Evolutionary conservation across 2,888 invertebrate genomes (phyloP).

Genomic region (Cataglyphis altisquamis): DNA sequence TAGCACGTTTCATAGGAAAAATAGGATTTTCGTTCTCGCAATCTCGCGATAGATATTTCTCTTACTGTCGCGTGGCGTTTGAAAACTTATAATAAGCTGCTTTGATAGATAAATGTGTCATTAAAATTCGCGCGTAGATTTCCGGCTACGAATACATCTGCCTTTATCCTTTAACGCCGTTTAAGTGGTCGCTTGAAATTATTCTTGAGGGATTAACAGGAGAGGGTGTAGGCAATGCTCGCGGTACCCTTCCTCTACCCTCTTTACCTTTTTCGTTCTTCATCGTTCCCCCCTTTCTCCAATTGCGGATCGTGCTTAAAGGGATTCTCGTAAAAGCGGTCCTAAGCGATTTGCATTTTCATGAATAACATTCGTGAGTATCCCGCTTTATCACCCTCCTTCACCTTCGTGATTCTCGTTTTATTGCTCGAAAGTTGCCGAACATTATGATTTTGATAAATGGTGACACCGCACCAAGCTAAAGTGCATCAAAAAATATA

Average conservation of each 20-base stretch:
- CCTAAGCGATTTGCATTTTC: constrained; percentile 59
- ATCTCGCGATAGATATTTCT: background rate
- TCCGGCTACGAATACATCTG: constrained; percentile 8
- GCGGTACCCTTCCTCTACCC: background rate
- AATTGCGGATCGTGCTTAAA: constrained; percentile 23
- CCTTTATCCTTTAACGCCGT: constrained; percentile 61
- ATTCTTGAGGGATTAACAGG: constrained; percentile 62
- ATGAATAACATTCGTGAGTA: constrained; percentile 50
- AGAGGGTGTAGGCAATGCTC: constrained; percentile 14
- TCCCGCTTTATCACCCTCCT: constrained; percentile 27
- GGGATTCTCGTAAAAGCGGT: constrained; percentile 32
- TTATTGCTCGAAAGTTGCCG: constrained; percentile 21
- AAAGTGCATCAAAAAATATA: background rate
- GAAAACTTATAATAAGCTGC: constrained; percentile 53
- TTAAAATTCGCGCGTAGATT: constrained; percentile 31
- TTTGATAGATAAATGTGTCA: constrained; percentile 57
- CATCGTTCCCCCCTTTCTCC: background rate
- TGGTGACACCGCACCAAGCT: background rate
- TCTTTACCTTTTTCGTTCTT: constrained; percentile 22
- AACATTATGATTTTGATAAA: constrained; percentile 3
- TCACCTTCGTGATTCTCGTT: constrained; percentile 29
- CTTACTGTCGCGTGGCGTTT: background rate
- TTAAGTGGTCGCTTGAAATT: constrained; percentile 65
- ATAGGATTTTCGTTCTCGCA: background rate
- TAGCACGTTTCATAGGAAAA: background rate